A percentile compares a stretch with the other conserved stretches of the same genome.
phyloP scores from a whole-genome alignment of 2,113 vertebrate species.

The Antidorcas marsupialis region DNA sequence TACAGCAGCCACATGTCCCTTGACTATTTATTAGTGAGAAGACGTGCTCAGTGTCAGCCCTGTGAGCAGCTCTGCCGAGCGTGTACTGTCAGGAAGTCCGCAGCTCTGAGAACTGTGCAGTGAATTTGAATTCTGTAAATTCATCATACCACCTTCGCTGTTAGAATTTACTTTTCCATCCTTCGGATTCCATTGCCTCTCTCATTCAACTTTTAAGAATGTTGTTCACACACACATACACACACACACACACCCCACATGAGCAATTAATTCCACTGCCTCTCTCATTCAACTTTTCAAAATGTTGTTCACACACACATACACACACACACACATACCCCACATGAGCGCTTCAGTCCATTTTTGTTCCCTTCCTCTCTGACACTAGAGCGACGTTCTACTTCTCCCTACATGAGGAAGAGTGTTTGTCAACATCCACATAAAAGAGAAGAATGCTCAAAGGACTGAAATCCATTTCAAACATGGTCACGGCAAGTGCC shows the following conservation, averaged over 20 bases:
- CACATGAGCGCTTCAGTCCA: not conserved
- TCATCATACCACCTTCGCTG: accelerated
- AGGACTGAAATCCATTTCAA: not conserved
- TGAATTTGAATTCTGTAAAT: not conserved
- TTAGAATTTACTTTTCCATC: not conserved
- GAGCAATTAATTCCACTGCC: not conserved
- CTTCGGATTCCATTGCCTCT: not conserved
- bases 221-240: not conserved
- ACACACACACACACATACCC: not conserved
- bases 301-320: not conserved
- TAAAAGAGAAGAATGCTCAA: not conserved
- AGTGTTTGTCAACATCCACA: not conserved
- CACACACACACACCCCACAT: not conserved
- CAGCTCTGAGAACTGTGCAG: not conserved
- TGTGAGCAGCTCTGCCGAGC: accelerated
- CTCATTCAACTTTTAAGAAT: not conserved
- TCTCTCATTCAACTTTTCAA: not conserved
- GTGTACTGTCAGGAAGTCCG: accelerated
- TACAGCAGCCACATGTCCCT: accelerated
- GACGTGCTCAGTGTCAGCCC: not conserved
- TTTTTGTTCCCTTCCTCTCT: not conserved
- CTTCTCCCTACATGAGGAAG: not conserved
- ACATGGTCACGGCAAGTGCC: not conserved
- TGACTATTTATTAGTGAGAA: not conserved
- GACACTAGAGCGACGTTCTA: accelerated